These are phyloP conservation scores for Hermaeophaga mercurialis DNA, from an alignment of 2,888 invertebrate species.

Conservation along the genomic window DNA sequence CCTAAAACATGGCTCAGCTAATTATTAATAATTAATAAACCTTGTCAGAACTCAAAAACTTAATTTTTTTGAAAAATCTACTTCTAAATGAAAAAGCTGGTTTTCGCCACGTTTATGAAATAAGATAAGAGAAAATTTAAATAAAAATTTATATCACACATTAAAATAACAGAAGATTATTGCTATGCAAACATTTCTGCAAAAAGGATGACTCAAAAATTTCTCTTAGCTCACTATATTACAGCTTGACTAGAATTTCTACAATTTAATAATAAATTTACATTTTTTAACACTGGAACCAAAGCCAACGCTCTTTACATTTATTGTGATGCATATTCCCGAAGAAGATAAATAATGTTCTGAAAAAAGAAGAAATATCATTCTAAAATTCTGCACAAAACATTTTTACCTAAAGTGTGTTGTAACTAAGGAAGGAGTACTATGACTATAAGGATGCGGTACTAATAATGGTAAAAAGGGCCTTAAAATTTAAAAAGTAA, in stretches of 20 bases:
- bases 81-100: too few species aligned
- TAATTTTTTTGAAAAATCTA: too few species aligned
- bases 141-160: slow-evolving; percentile 44
- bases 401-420: too few species aligned
- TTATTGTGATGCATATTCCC: slow-evolving; percentile 18
- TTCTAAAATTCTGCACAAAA: too few species aligned
- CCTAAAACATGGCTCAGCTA: neutral
- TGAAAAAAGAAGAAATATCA: slow-evolving; percentile 25
- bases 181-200: slow-evolving; percentile 59
- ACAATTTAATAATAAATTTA: slow-evolving; percentile 34
- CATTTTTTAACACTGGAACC: slow-evolving; percentile 28
- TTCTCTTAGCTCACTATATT: slow-evolving; percentile 34
- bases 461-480: too few species aligned
- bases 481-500: too few species aligned
- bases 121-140: slow-evolving; percentile 30
- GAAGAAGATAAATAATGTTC: slow-evolving; percentile 23
- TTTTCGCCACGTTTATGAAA: neutral
- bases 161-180: slow-evolving; percentile 54
- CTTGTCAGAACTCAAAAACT: too few species aligned
- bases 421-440: too few species aligned
- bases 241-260: slow-evolving; percentile 33
- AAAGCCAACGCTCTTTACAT: slow-evolving; percentile 14
- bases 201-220: slow-evolving; percentile 38
- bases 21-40: too few species aligned
- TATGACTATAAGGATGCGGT: too few species aligned